Evolutionary conservation across 2,888 invertebrate genomes (phyloP).

Genomic region (Eupithecia dodoneata): DNA sequence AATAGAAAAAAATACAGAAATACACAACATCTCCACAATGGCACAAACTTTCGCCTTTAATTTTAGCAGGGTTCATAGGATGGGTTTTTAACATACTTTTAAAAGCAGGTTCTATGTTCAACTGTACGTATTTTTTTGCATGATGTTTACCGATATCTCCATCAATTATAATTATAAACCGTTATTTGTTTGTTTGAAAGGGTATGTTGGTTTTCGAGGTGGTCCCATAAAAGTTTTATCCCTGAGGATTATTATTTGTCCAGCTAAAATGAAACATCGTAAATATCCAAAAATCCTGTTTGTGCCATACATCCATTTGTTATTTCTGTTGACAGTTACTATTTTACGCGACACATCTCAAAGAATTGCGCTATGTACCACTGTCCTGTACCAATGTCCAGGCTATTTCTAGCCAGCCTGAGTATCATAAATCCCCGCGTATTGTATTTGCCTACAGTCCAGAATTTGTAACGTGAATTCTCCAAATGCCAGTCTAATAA

Average conservation of each 20-base stretch:
- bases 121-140: not conserved
- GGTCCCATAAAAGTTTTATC: not conserved
- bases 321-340: not conserved
- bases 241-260: not conserved
- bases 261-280: not conserved
- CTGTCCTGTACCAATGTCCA: not conserved
- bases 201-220: not conserved
- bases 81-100: not conserved
- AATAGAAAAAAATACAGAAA: no score
- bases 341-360: not conserved
- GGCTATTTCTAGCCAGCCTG: not conserved
- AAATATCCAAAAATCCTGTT: no score
- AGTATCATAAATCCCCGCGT: not conserved
- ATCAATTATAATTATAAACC: not conserved
- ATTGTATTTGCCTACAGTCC: not conserved
- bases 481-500: constrained; percentile 9
- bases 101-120: not conserved
- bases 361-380: not conserved
- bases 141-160: not conserved
- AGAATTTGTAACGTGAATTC: not conserved
- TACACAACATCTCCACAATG: no score
- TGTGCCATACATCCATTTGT: not conserved
- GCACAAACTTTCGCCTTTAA: no score
- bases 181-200: not conserved
- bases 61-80: no score